A percentile compares a stretch with the other conserved stretches of the same genome.
These are phyloP conservation scores for Tympanoctomys barrerae DNA, from an alignment of 2,797 vertebrate species.

Conservation along the genomic window DNA sequence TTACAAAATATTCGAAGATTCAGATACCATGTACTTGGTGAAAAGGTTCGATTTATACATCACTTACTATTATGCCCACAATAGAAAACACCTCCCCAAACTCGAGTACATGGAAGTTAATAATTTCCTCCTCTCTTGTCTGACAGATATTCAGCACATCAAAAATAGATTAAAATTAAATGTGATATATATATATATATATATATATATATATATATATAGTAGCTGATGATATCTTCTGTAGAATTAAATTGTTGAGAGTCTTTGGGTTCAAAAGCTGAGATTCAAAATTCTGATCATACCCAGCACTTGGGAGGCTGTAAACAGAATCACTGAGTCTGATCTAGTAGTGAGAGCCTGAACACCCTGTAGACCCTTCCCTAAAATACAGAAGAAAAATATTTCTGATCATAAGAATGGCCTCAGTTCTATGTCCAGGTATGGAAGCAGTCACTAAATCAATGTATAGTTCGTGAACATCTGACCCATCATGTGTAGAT, in stretches of 20 bases:
- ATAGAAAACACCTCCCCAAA: background rate
- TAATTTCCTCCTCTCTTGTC: background rate
- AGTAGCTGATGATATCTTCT: background rate
- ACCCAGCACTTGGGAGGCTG: too few species aligned
- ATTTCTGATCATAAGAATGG: background rate
- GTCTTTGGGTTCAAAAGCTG: background rate
- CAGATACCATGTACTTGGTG: background rate
- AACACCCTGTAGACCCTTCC: too few species aligned
- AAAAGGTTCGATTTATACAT: background rate
- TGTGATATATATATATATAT: background rate
- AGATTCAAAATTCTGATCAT: background rate
- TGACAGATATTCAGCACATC: background rate
- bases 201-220: too few species aligned
- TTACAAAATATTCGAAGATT: conserved; percentile 1
- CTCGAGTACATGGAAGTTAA: background rate
- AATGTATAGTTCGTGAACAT: background rate
- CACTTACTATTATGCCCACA: background rate
- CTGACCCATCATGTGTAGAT: background rate
- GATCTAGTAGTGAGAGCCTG: too few species aligned
- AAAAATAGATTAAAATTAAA: background rate
- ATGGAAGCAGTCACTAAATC: background rate
- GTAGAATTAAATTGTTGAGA: background rate
- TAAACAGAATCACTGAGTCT: too few species aligned
- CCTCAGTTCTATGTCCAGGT: background rate
- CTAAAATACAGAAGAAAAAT: too few species aligned